phyloP scores from a whole-genome alignment of 2,797 vertebrate genomes.

The Dipus sagitta region DNA sequence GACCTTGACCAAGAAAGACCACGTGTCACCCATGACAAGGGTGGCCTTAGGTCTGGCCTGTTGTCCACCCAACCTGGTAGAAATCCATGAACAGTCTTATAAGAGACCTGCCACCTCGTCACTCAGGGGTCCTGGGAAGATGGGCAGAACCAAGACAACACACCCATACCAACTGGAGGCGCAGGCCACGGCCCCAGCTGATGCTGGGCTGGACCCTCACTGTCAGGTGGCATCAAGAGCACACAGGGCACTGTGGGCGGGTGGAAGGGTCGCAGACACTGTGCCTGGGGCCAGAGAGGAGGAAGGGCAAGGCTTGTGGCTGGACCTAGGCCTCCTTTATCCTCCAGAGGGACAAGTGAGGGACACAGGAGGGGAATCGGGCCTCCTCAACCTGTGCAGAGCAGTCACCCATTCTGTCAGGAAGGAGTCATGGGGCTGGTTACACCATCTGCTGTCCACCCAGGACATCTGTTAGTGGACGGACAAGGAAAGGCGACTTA shows the following conservation, averaged over 20 bases:
- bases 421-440: not conserved
- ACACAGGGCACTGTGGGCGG: not conserved
- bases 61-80: not conserved
- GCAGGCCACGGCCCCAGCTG: too few relatives aligned
- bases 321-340: not conserved
- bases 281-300: not conserved
- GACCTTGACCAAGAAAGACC: not conserved
- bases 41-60: not conserved
- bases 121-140: not conserved
- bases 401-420: not conserved
- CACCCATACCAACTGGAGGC: not conserved
- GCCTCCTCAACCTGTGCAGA: not conserved
- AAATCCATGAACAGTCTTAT: not conserved
- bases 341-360: not conserved
- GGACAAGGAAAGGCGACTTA: not conserved
- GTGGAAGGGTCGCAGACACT: not conserved
- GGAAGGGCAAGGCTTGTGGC: not conserved
- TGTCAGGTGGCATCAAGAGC: not conserved
- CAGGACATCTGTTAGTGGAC: constrained; percentile 4
- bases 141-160: not conserved
- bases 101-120: not conserved
- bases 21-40: not conserved
- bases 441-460: not conserved
- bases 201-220: too few relatives aligned
- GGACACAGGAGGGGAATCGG: not conserved